Percentiles rank a stretch among this genome's conserved stretches.
Evolutionary conservation across 2,888 invertebrate species (phyloP).

Genomic region (Tipula lateralis): DNA sequence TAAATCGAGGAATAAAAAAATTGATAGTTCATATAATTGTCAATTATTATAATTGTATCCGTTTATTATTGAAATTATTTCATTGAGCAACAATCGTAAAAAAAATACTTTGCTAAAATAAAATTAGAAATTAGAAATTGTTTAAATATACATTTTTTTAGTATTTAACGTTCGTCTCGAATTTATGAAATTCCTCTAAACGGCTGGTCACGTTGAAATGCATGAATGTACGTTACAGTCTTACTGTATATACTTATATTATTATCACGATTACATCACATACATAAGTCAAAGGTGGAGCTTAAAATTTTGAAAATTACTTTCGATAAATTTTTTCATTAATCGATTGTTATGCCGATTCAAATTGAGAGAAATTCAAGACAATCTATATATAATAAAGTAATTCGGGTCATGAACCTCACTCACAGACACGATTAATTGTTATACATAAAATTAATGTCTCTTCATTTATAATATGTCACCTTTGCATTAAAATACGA

Average conservation of each 20-base stretch:
- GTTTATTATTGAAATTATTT: background rate
- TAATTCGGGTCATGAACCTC: background rate
- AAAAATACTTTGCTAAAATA: background rate
- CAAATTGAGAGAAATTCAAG: background rate
- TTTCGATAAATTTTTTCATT: background rate
- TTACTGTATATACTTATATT: background rate
- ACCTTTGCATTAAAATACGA: background rate
- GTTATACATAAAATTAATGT: background rate
- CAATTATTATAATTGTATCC: background rate
- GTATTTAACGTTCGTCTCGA: background rate
- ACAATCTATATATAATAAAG: background rate
- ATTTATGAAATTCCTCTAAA: background rate
- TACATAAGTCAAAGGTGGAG: background rate
- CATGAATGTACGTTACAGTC: background rate
- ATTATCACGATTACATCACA: background rate
- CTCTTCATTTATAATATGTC: background rate
- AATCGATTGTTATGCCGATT: background rate
- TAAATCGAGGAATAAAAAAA: background rate
- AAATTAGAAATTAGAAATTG: background rate
- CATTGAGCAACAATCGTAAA: background rate
- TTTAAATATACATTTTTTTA: background rate
- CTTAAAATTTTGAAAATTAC: background rate
- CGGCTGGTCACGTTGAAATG: background rate
- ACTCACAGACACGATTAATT: background rate
- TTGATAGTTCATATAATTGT: background rate